phyloP scores from a whole-genome alignment of 2,113 vertebrate species.

The Paralichthys olivaceus region DNA sequence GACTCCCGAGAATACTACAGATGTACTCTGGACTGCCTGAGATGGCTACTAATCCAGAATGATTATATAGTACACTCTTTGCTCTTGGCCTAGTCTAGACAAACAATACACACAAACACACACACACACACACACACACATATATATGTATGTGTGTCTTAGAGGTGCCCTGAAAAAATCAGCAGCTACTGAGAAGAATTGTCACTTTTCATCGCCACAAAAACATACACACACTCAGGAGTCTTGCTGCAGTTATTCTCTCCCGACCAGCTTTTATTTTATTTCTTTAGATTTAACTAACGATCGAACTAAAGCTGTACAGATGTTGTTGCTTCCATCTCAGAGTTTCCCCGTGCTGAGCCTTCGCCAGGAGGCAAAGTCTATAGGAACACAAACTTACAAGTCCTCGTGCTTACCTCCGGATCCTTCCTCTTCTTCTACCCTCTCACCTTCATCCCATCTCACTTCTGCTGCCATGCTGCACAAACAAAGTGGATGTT shows the following conservation, averaged over 20 bases:
- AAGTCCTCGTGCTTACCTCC: conserved; percentile 60
- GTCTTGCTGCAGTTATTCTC: conserved; percentile 24
- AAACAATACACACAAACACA: conserved; percentile 39
- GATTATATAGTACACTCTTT: conserved; percentile 66
- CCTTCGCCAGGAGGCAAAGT: conserved; percentile 66
- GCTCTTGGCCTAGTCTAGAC: conserved; percentile 63
- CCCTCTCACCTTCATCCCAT: conserved; percentile 36
- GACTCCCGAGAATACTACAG: conserved; percentile 67
- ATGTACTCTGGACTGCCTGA: conserved; percentile 61
- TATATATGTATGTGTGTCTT: too few species aligned
- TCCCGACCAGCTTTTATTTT: background rate
- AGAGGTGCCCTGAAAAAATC: background rate
- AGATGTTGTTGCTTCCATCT: conserved; percentile 59
- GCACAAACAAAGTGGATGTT: conserved; percentile 51
- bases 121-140: background rate
- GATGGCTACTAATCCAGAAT: conserved; percentile 74
- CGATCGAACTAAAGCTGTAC: conserved; percentile 58
- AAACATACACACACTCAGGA: conserved; percentile 18
- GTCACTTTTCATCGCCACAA: conserved; percentile 29
- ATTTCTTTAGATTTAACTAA: conserved; percentile 50
- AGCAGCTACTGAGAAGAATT: background rate
- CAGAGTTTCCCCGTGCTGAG: conserved; percentile 49
- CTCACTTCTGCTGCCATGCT: conserved; percentile 30
- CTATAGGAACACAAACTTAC: conserved; percentile 61
- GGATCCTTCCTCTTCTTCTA: conserved; percentile 43